phyloP scores from a whole-genome alignment of 2,888 invertebrate species.

The Cosmorhoe ocellata region DNA sequence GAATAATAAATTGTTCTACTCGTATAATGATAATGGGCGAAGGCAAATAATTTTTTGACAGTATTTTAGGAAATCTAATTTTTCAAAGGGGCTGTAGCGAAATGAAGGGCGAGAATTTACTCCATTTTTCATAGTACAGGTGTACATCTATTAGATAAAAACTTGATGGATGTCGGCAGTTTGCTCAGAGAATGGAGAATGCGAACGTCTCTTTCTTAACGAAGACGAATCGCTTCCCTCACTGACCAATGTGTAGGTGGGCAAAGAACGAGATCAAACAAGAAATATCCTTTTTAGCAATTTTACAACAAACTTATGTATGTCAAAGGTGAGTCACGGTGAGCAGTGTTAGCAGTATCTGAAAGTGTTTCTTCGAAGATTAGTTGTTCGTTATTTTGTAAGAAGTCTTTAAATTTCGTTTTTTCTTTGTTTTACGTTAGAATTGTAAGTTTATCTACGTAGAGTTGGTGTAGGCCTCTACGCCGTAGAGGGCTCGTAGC shows the following conservation, averaged over 20 bases:
- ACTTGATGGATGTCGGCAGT: constrained; percentile 61
- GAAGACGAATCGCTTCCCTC: constrained; percentile 60
- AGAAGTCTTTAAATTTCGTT: too few relatives aligned
- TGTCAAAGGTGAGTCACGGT: constrained; percentile 26
- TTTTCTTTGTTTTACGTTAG: too few relatives aligned
- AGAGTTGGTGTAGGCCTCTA: too few relatives aligned
- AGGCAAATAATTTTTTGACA: constrained; percentile 17
- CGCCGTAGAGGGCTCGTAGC: constrained; percentile 14
- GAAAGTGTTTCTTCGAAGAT: neutral
- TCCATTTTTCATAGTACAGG: constrained; percentile 50
- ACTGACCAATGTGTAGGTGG: constrained; percentile 59
- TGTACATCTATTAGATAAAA: constrained; percentile 47
- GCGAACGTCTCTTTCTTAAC: constrained; percentile 52
- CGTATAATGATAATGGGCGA: constrained; percentile 14
- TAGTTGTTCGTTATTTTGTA: neutral
- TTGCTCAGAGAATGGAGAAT: constrained; percentile 40
- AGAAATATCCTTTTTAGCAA: constrained; percentile 23
- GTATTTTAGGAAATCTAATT: constrained; percentile 39
- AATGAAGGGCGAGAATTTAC: constrained; percentile 41
- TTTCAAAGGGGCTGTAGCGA: constrained; percentile 33
- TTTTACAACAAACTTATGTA: constrained; percentile 15
- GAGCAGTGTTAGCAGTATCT: constrained; percentile 1
- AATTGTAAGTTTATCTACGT: too few relatives aligned
- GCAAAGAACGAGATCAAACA: constrained; percentile 33
- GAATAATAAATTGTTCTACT: constrained; percentile 5